phyloP scores from a whole-genome alignment of 2,113 vertebrate species.

The Pimephales promelas region DNA sequence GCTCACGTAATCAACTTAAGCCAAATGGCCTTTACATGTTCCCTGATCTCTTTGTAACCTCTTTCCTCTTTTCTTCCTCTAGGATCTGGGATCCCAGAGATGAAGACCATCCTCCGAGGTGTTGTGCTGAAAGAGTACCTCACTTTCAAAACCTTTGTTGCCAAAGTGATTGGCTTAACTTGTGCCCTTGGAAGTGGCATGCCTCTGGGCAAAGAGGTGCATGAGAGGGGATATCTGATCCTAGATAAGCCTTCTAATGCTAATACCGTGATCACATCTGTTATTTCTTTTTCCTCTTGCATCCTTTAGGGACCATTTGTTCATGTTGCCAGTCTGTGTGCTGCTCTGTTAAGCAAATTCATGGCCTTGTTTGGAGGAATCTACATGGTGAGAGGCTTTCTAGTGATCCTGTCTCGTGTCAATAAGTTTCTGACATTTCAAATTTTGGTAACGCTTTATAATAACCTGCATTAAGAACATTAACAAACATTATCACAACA shows the following conservation, averaged over 20 bases:
- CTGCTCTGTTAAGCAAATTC: conserved; percentile 90
- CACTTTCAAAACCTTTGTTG: conserved; percentile 96
- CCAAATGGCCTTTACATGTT: conserved; percentile 51
- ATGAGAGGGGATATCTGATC: conserved; percentile 23
- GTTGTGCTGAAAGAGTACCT: conserved; percentile 98
- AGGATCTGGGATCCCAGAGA: conserved; percentile 98
- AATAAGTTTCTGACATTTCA: not conserved
- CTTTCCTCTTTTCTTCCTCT: conserved; percentile 43
- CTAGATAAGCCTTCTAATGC: conserved; percentile 14
- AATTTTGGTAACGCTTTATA: not conserved
- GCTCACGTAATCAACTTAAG: conserved; percentile 42
- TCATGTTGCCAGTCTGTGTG: conserved; percentile 94
- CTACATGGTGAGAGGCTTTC: conserved; percentile 82
- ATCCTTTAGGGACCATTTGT: conserved; percentile 78
- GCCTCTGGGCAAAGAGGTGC: conserved; percentile 97
- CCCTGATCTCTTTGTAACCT: conserved; percentile 57
- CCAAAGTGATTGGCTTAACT: conserved; percentile 96
- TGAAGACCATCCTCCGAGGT: conserved; percentile 97
- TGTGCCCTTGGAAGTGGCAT: conserved; percentile 96
- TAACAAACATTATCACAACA: not conserved
- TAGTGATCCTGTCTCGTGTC: not conserved
- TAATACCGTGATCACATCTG: not conserved
- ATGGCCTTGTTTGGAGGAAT: conserved; percentile 93
- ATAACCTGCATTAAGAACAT: not conserved
- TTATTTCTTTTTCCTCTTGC: conserved; percentile 16